Percentiles rank a stretch among this genome's conserved stretches.
Evolutionary conservation across 2,113 vertebrate species (phyloP).

Genomic region (Festucalex cinctus): DNA sequence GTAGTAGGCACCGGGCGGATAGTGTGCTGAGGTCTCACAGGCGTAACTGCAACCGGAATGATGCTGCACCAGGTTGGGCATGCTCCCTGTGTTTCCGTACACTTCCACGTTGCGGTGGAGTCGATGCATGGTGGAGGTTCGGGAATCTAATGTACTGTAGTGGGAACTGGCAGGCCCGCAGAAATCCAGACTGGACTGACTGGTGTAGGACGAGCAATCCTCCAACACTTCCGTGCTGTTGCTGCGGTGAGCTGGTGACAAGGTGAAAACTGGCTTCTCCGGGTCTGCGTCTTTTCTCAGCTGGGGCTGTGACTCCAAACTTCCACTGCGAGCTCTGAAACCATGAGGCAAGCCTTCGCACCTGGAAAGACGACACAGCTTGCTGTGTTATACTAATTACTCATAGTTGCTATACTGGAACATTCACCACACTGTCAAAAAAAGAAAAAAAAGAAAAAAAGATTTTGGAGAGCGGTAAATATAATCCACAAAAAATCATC

Average conservation of each 20-base stretch:
- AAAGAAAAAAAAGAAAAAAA: too few species aligned
- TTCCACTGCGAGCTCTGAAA: conserved; percentile 87
- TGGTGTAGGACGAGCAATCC: conserved; percentile 89
- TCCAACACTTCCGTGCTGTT: conserved; percentile 90
- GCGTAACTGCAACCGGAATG: conserved; percentile 72
- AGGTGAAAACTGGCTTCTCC: conserved; percentile 79
- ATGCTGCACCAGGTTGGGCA: conserved; percentile 91
- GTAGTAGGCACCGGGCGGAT: conserved; percentile 79
- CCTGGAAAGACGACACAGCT: conserved; percentile 59
- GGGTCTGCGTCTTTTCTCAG: conserved; percentile 71
- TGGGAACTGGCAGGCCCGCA: conserved; percentile 67
- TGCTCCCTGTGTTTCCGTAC: conserved; percentile 84
- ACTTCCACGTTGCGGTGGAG: conserved; percentile 81
- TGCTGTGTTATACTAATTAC: not conserved
- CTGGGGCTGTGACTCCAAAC: conserved; percentile 85
- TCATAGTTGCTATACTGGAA: not conserved
- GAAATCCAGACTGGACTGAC: conserved; percentile 88
- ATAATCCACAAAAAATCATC: too few species aligned
- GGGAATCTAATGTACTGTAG: conserved; percentile 78
- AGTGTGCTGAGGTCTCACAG: conserved; percentile 76
- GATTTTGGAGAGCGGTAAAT: too few species aligned
- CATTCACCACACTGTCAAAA: not conserved
- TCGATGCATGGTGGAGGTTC: conserved; percentile 71
- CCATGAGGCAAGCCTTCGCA: conserved; percentile 77
- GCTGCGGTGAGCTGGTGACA: conserved; percentile 83